Conservation (phyloP, 2,797 vertebrate species). For the Cephalopachus bancanus region DNA sequence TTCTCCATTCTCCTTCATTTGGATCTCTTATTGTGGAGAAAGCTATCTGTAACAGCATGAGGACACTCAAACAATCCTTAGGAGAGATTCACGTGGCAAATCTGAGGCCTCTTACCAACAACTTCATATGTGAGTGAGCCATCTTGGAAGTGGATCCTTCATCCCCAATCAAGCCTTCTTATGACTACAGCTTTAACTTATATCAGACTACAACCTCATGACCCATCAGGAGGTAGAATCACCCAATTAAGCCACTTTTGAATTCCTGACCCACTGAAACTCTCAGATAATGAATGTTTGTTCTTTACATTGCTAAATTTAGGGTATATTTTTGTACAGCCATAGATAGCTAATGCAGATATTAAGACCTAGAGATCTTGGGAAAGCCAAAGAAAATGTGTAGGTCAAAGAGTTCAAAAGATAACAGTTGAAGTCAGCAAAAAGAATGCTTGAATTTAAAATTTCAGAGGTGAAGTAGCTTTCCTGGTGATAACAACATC, state of each 20-base stretch:
- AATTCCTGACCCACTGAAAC: neutral
- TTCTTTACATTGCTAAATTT: slow-evolving; percentile 45
- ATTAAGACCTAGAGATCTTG: neutral
- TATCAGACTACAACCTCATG: neutral
- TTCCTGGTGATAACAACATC: neutral
- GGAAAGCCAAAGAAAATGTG: neutral
- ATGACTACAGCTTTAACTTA: neutral
- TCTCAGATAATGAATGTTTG: neutral
- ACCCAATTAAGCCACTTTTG: neutral
- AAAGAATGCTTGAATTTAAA: slow-evolving; percentile 35
- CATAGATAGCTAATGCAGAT: neutral
- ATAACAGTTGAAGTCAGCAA: neutral
- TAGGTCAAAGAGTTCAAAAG: neutral
- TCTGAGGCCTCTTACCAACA: neutral
- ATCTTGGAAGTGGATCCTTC: neutral
- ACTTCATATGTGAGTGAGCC: neutral
- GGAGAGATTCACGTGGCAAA: neutral
- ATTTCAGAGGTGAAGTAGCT: neutral
- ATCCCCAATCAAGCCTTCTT: neutral
- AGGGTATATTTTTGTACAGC: neutral
- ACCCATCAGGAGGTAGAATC: neutral
- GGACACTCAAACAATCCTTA: neutral
- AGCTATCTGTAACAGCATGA: neutral
- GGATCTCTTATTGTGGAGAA: neutral
- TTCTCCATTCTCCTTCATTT: neutral